Percentiles rank a stretch among this genome's conserved stretches.
phyloP scores from a whole-genome alignment of 2,888 invertebrate species.

The Spilarctia lutea region DNA sequence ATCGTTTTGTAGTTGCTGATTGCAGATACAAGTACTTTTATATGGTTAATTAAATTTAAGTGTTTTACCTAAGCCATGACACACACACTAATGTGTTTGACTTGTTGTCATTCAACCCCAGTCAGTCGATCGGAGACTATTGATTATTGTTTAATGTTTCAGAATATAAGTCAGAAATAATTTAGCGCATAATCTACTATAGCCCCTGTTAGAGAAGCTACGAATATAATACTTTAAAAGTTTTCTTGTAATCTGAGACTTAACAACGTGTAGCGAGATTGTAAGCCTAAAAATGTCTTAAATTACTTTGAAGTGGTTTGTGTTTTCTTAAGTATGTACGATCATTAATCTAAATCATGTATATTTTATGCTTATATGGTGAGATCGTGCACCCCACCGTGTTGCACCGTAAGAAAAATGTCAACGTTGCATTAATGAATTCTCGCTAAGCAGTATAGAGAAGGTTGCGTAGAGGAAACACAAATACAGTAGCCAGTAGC shows the following conservation, averaged over 20 bases:
- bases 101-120: slow-evolving; percentile 45
- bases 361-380: slow-evolving; percentile 13
- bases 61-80: slow-evolving; percentile 69
- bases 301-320: slow-evolving; percentile 34
- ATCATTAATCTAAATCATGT: slow-evolving; percentile 16
- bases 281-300: slow-evolving; percentile 41
- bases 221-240: slow-evolving; percentile 54
- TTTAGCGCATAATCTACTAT: slow-evolving; percentile 59
- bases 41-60: slow-evolving; percentile 61
- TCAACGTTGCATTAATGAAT: slow-evolving; percentile 20
- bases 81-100: slow-evolving; percentile 63
- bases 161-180: slow-evolving; percentile 64
- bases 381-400: background rate
- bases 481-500: slow-evolving; percentile 49
- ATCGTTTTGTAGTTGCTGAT: slow-evolving; percentile 51
- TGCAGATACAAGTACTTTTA: slow-evolving; percentile 65
- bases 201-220: slow-evolving; percentile 55
- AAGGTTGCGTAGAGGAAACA: slow-evolving; percentile 44
- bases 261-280: slow-evolving; percentile 47
- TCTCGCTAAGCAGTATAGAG: slow-evolving; percentile 22
- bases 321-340: slow-evolving; percentile 21
- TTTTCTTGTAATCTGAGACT: slow-evolving; percentile 52
- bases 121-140: slow-evolving; percentile 42
- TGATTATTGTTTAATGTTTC: slow-evolving; percentile 62
- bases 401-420: slow-evolving; percentile 22